Evolutionary conservation across 2,797 vertebrate species (phyloP).

Genomic region (Tachyglossus aculeatus): DNA sequence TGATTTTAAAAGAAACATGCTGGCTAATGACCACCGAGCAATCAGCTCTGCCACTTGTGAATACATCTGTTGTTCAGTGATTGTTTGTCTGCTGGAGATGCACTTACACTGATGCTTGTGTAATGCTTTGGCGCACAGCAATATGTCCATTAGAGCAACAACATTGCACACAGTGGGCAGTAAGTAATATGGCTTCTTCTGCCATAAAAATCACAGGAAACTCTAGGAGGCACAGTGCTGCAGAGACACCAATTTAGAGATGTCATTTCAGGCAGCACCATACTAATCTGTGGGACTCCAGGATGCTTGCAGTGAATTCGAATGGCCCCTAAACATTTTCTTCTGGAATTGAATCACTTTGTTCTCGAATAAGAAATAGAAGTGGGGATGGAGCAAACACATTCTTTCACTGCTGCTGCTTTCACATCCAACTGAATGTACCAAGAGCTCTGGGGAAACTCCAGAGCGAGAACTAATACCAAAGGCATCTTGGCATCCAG

Average conservation of each 20-base stretch:
- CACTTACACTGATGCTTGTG: not conserved
- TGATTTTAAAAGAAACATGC: constrained; percentile 32
- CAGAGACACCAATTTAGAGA: constrained; percentile 51
- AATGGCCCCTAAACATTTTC: constrained; percentile 64
- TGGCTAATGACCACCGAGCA: not conserved
- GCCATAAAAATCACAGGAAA: constrained; percentile 55
- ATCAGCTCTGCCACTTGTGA: not conserved
- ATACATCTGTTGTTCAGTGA: not conserved
- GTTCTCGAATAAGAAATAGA: constrained; percentile 62
- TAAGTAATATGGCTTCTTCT: constrained; percentile 41
- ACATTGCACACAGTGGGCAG: constrained; percentile 40
- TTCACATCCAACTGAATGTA: constrained; percentile 13
- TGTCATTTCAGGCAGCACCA: constrained; percentile 56
- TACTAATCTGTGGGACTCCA: constrained; percentile 62
- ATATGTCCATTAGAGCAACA: not conserved
- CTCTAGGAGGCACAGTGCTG: constrained; percentile 60
- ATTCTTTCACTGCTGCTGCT: constrained; percentile 24
- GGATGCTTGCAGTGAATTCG: constrained; percentile 63
- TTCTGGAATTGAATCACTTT: constrained; percentile 70
- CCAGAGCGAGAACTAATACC: constrained; percentile 47
- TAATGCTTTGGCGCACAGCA: not conserved
- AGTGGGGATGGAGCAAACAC: not conserved
- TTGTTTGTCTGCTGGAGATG: not conserved
- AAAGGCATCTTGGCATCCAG: constrained; percentile 50
- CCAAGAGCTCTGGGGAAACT: constrained; percentile 31